Percentiles rank a stretch among this genome's conserved stretches.
phyloP scores from a whole-genome alignment of 2,113 vertebrate genomes.

The Callorhinus ursinus region DNA sequence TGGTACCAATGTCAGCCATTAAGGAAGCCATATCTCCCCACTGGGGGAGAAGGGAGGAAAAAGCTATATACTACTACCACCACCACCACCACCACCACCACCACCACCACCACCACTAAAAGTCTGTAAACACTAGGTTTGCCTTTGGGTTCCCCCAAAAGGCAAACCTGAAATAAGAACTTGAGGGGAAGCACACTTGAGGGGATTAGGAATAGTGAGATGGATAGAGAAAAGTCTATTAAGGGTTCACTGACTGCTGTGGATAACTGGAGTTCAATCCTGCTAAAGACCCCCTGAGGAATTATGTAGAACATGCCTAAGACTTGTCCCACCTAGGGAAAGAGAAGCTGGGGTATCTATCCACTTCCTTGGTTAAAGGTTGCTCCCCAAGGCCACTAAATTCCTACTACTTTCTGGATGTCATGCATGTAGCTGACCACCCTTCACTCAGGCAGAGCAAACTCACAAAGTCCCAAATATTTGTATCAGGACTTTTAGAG shows the following conservation, averaged over 20 bases:
- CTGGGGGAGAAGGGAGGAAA: not conserved
- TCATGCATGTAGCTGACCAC: not conserved
- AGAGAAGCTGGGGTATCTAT: not conserved
- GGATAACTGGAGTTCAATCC: not conserved
- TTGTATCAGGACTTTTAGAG: not conserved
- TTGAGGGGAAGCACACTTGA: not conserved
- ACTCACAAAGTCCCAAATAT: not conserved
- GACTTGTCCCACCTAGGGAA: not conserved
- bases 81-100: too few relatives aligned
- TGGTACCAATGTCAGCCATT: not conserved
- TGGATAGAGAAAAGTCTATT: not conserved
- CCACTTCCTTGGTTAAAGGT: not conserved
- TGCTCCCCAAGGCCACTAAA: not conserved
- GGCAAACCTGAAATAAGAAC: conserved; percentile 1
- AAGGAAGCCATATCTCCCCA: not conserved
- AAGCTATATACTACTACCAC: not conserved
- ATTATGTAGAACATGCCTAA: not conserved
- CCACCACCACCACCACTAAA: too few relatives aligned
- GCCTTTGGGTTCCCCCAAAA: not conserved
- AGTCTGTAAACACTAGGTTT: not conserved
- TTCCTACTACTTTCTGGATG: conserved; percentile 4
- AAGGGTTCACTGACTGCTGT: not conserved
- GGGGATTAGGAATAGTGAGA: not conserved
- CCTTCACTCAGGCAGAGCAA: not conserved
- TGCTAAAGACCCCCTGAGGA: not conserved